A percentile compares a stretch with the other conserved stretches of the same genome.
Conservation (phyloP, 2,888 invertebrate species). For the Tetragonula carbonaria region DNA sequence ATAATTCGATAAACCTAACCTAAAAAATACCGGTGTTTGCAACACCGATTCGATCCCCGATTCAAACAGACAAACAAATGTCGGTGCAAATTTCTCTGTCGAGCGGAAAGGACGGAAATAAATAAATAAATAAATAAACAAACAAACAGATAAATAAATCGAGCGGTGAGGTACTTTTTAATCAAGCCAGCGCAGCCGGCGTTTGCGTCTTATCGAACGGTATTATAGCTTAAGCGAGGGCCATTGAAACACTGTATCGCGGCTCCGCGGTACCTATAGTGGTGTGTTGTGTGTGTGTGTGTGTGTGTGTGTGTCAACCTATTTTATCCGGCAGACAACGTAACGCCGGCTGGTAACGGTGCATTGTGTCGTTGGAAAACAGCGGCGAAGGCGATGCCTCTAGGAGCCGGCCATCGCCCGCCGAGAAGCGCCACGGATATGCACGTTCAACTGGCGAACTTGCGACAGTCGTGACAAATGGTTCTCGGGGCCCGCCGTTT, state of each 20-base stretch:
- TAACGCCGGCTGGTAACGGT: slow-evolving; percentile 45
- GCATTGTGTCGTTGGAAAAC: slow-evolving; percentile 65
- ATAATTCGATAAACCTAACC: too few relatives aligned
- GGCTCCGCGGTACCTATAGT: slow-evolving; percentile 30
- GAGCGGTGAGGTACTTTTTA: too few relatives aligned
- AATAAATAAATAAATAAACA: not conserved
- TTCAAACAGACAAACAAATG: too few relatives aligned
- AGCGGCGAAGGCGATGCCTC: slow-evolving; percentile 59
- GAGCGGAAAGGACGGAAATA: too few relatives aligned
- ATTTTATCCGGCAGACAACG: slow-evolving; percentile 56
- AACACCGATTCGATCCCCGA: too few relatives aligned
- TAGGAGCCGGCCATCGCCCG: slow-evolving; percentile 39
- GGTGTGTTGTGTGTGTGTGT: slow-evolving; percentile 19
- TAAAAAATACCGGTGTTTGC: too few relatives aligned
- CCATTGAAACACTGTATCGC: slow-evolving; percentile 28
- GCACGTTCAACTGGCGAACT: slow-evolving; percentile 68
- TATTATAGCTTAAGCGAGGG: slow-evolving; percentile 17
- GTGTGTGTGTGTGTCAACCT: slow-evolving; percentile 23
- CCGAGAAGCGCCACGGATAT: slow-evolving; percentile 52
- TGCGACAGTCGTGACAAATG: slow-evolving; percentile 72
- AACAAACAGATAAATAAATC: not conserved
- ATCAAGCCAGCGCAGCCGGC: not conserved
- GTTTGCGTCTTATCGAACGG: slow-evolving; percentile 12
- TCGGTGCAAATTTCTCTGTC: too few relatives aligned
- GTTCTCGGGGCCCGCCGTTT: slow-evolving; percentile 50